Percentiles rank a stretch among this genome's conserved stretches.
phyloP scores from a whole-genome alignment of 2,888 invertebrate species.

The Eretmocerus hayati region DNA sequence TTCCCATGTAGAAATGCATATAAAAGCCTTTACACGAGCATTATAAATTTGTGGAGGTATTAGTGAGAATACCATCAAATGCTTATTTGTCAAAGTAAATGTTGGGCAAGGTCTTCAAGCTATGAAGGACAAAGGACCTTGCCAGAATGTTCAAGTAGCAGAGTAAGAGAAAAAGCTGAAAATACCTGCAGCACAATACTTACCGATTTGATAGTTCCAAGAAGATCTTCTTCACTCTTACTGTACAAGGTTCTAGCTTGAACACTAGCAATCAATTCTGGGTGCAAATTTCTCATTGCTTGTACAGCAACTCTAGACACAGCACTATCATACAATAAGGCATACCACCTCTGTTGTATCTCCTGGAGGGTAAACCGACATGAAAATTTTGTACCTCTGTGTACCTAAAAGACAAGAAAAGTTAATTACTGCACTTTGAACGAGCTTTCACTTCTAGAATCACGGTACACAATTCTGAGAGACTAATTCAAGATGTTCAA shows the following conservation, averaged over 20 bases:
- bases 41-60: no score
- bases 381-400: slow-evolving; percentile 90
- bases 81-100: no score
- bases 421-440: not conserved
- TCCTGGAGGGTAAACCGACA: slow-evolving; percentile 91
- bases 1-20: no score
- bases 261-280: slow-evolving; percentile 78
- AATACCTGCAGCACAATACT: not conserved
- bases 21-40: no score
- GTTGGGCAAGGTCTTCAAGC: no score
- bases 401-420: slow-evolving; percentile 52
- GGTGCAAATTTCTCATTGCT: slow-evolving; percentile 90
- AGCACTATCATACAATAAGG: slow-evolving; percentile 88
- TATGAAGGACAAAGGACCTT: no score
- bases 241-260: slow-evolving; percentile 87
- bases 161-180: no score
- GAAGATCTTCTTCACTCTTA: slow-evolving; percentile 78
- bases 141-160: no score
- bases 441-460: no score
- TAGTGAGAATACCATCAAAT: no score
- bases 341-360: slow-evolving; percentile 93
- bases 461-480: no score
- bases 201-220: slow-evolving; percentile 68
- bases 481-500: no score
- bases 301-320: slow-evolving; percentile 86